phyloP scores from a whole-genome alignment of 2,888 invertebrate species.

The Dicyrtomina minuta region DNA sequence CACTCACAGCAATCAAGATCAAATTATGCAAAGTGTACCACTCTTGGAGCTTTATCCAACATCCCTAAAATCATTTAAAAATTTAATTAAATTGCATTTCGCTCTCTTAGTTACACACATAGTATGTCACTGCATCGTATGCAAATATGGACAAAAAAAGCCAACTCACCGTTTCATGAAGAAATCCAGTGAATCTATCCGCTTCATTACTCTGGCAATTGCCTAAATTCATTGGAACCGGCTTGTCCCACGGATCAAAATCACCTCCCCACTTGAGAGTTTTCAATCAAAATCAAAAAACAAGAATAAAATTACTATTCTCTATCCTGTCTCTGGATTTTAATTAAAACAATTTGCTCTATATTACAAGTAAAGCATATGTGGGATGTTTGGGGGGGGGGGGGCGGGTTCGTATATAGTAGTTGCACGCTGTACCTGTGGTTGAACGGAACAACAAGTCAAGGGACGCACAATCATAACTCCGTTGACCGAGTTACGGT shows the following conservation, averaged over 20 bases:
- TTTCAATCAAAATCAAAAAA: not conserved
- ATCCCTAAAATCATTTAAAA: conserved; percentile 58
- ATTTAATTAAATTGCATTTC: not conserved
- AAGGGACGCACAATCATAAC: conserved; percentile 44
- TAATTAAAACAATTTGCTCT: too few relatives aligned
- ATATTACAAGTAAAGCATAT: too few relatives aligned
- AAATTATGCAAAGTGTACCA: conserved; percentile 59
- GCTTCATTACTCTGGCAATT: conserved; percentile 53
- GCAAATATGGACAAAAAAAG: too few relatives aligned
- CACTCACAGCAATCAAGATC: conserved; percentile 58
- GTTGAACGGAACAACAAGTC: conserved; percentile 53
- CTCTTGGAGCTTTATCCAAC: conserved; percentile 57
- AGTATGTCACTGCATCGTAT: too few relatives aligned
- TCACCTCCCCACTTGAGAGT: conserved; percentile 33
- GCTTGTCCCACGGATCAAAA: conserved; percentile 53
- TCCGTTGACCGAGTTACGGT: conserved; percentile 20
- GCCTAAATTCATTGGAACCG: conserved; percentile 52
- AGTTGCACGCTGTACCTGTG: not conserved
- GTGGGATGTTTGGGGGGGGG: too few relatives aligned
- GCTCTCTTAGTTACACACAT: too few relatives aligned
- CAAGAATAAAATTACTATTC: too few relatives aligned
- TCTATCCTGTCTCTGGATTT: too few relatives aligned
- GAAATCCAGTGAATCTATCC: conserved; percentile 54
- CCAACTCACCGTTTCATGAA: conserved; percentile 56
- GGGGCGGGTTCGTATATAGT: too few relatives aligned